A percentile compares a stretch with the other conserved stretches of the same genome.
These are phyloP conservation scores for Arrhamphus sclerolepis DNA, from an alignment of 2,797 vertebrate genomes.

Conservation along the genomic window DNA sequence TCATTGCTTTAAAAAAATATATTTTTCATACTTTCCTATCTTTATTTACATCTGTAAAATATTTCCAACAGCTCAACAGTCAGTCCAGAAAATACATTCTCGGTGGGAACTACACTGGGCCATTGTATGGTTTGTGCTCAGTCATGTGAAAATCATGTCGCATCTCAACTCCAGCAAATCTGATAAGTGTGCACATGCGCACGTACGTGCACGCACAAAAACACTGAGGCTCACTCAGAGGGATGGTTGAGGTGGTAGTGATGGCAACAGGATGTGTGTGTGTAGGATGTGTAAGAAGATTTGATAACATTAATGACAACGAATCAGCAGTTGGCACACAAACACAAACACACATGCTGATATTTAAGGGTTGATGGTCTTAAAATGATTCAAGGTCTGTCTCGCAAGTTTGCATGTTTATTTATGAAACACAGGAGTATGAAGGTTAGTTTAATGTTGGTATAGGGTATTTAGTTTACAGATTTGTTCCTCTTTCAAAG, in stretches of 20 bases:
- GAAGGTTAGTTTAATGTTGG: neutral
- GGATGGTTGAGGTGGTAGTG: neutral
- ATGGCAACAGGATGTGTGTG: neutral
- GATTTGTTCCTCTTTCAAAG: no score
- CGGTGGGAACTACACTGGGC: neutral
- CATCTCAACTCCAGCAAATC: neutral
- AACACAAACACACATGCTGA: neutral
- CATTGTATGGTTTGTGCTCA: constrained; percentile 1
- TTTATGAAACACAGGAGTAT: constrained; percentile 3
- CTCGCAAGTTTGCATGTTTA: neutral
- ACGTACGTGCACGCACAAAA: neutral
- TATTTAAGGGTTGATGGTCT: neutral
- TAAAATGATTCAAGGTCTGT: neutral
- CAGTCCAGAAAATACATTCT: no score
- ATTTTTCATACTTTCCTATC: no score
- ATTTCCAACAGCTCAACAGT: neutral
- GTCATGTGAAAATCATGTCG: neutral
- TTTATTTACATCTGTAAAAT: no score
- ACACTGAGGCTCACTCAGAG: neutral
- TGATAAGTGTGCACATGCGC: neutral
- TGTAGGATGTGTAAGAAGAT: neutral
- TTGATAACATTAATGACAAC: neutral
- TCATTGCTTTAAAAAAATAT: no score
- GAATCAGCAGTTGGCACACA: neutral
- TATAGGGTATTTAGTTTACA: neutral